phyloP scores from a whole-genome alignment of 2,797 vertebrate species.

The Xenops minutus region DNA sequence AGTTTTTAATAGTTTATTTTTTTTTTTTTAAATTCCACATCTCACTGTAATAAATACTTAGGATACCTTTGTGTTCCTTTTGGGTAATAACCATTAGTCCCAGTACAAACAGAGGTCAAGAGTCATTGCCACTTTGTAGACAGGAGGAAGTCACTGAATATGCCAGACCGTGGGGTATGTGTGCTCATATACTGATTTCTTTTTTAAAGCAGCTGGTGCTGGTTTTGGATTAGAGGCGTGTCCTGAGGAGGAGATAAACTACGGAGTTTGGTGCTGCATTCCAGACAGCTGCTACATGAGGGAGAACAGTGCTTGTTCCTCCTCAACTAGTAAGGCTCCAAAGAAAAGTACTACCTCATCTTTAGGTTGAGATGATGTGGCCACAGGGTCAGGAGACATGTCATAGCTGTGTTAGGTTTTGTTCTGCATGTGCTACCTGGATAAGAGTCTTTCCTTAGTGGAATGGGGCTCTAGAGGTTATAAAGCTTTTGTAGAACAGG shows the following conservation, averaged over 20 bases:
- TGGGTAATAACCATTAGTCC: not conserved
- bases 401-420: not conserved
- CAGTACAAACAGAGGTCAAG: not conserved
- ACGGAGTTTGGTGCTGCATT: not conserved
- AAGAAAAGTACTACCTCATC: conserved; percentile 62
- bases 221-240: not conserved
- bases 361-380: not conserved
- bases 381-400: not conserved
- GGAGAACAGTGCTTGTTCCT: not conserved
- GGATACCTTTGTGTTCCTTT: not conserved
- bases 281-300: not conserved
- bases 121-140: not conserved
- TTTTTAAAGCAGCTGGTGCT: not conserved
- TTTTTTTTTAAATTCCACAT: not conserved
- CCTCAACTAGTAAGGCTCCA: not conserved
- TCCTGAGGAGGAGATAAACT: not conserved
- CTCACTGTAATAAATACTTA: not conserved
- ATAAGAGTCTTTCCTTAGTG: not conserved
- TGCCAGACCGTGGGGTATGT: not conserved
- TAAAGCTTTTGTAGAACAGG: not conserved
- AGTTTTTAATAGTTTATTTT: not conserved
- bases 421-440: not conserved
- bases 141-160: not conserved
- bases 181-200: not conserved
- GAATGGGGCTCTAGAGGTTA: not conserved